Base-by-base conservation (phyloP, 2,888 invertebrate species). In the Nemoura dubitans region DNA sequence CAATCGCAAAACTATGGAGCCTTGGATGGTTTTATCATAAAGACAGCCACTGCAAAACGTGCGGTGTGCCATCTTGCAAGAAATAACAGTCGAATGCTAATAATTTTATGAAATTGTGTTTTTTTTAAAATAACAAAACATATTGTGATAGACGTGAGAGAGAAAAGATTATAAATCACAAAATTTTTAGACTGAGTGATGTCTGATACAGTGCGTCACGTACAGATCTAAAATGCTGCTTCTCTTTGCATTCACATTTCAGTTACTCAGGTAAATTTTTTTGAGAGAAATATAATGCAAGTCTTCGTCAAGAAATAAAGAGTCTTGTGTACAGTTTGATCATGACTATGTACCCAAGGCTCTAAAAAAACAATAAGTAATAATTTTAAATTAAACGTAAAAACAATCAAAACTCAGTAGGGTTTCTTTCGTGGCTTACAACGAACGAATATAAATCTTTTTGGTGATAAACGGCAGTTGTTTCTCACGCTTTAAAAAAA, bases 31-130 rank as follows among this genome's bases (percentile, higher is more conserved):
- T 59, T 59, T 59, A 59, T 36, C 59, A 59, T 1, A 59, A 21
- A 59, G 59, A 59, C 16, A 21, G 59, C 59, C 59, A 59, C 59
- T 2, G 59, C 59, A 16, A 21, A 10, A 21, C 10, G 36, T 59
- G 59, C 16, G 21, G 16, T 2, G 2, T 1, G 59, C 59, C 16
- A 59, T 59, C 59, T 59, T 21, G 36, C 21, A 59, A 59, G 59
- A 59, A 59, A 21, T 59, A 59, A 59, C 59, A 59, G 59, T 59
- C 59, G 59, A 59, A 59, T 59, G 59, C 59, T 59, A 59, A 59
- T 59, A 59, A 59, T 59, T 59, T 59, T 59, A 59, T 59, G 14
- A 59, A 59, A 59, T 59, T 59, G 10, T 59, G 3, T 59, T 59
- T 59, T 59, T 59, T 59, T 21, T 36, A 10, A 6, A 36, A 59